Conservation (phyloP, 2,888 invertebrate genomes). For the Chironomus tentans region DNA sequence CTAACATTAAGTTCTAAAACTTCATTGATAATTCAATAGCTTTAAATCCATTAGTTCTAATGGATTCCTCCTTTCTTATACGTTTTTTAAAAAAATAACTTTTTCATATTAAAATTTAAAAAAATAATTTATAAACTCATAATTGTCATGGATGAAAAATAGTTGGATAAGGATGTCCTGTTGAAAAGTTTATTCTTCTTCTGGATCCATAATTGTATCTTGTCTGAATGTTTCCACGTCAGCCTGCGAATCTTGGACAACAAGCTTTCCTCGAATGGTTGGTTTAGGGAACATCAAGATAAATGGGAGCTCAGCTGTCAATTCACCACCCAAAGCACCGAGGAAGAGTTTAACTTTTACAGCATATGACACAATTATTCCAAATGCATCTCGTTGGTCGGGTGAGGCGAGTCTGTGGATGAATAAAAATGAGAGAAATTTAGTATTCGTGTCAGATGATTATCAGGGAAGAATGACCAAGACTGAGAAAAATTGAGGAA, state of each 20-base stretch:
- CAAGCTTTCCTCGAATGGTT: slow-evolving; percentile 45
- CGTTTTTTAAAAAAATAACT: too few relatives aligned
- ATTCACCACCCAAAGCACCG: slow-evolving; percentile 85
- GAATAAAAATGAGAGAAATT: slow-evolving; percentile 10
- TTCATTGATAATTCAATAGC: too few relatives aligned
- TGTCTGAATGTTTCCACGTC: slow-evolving; percentile 64
- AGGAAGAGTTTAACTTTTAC: slow-evolving; percentile 90
- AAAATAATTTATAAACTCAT: too few relatives aligned
- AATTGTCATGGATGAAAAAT: too few relatives aligned
- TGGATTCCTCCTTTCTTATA: too few relatives aligned
- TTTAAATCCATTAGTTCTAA: too few relatives aligned
- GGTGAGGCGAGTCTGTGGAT: slow-evolving; percentile 54
- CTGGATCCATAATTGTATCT: slow-evolving; percentile 48
- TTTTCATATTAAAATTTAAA: too few relatives aligned
- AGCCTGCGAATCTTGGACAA: slow-evolving; percentile 62
- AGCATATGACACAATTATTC: slow-evolving; percentile 91
- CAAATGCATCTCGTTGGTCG: slow-evolving; percentile 85
- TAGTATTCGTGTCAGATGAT: neutral
- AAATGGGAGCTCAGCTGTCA: slow-evolving; percentile 84
- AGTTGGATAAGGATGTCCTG: neutral
- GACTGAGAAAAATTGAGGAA: too few relatives aligned
- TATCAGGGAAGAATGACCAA: too few relatives aligned
- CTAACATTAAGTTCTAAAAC: too few relatives aligned
- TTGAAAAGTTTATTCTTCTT: neutral
- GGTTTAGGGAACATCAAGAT: slow-evolving; percentile 84